These are phyloP conservation scores for Plecturocebus donacophilus DNA, from an alignment of 2,113 vertebrate species.

Conservation along the genomic window DNA sequence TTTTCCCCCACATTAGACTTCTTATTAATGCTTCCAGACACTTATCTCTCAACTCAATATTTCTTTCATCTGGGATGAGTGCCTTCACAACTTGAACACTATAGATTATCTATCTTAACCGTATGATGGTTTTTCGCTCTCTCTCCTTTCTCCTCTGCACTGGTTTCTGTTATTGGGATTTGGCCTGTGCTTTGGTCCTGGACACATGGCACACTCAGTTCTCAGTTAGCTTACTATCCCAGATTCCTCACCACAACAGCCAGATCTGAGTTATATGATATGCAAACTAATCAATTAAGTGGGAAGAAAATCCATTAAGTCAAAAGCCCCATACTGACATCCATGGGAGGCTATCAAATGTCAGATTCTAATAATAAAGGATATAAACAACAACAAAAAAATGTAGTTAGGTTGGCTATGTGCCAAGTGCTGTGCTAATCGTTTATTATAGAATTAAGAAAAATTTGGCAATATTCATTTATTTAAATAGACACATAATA, in stretches of 20 bases:
- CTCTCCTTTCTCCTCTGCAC: not conserved
- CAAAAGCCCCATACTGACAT: not conserved
- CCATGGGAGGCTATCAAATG: not conserved
- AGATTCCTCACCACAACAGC: not conserved
- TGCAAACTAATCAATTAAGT: not conserved
- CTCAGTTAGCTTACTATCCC: not conserved
- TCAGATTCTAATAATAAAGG: constrained; percentile 8
- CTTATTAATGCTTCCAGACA: not conserved
- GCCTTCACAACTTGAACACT: not conserved
- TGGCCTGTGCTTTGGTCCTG: not conserved
- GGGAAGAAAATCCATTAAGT: constrained; percentile 32
- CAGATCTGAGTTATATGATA: not conserved
- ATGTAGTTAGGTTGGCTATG: not conserved
- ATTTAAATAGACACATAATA: no score
- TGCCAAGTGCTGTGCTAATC: constrained; percentile 10
- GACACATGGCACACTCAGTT: not conserved
- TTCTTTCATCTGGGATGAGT: not conserved
- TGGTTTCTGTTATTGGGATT: not conserved
- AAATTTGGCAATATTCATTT: not conserved
- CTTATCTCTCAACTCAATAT: not conserved
- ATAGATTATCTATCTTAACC: not conserved
- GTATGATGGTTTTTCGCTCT: not conserved
- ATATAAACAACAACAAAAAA: constrained; percentile 8
- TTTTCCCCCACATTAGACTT: not conserved
- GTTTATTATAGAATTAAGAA: constrained; percentile 35